Evolutionary conservation across 2,797 vertebrate species (phyloP), one percentile per base, ranked within the genome.

Genomic region (Australoheros facetus): DNA sequence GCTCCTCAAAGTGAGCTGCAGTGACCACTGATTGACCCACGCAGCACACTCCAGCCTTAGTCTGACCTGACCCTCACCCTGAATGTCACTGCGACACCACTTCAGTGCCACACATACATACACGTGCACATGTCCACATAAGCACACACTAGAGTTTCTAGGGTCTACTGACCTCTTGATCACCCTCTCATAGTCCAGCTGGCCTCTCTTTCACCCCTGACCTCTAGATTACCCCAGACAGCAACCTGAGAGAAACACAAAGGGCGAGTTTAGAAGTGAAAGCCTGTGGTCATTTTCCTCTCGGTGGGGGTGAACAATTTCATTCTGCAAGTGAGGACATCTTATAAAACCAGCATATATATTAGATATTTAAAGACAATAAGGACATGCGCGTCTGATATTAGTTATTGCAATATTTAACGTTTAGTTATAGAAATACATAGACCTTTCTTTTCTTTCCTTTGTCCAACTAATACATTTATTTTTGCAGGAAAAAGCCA

Each of bases 201-300:
- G 96, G 97, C 96, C 96, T 97, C 92, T 78, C 73, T 62, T 81
- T 97, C 95, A 97, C 96, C 93, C 86, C 79, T 94, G 95, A 96
- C 96, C 97, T 89, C 93, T 93, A 91, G 91, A 95, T 96, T 93
- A 89, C 90, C 94, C 88, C 82, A 91, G 91, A 87, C 84, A 75
- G 81, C 81, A 83, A 79, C 86, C 84, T 69, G 83, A 75, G 80
- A 88, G 85, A 86, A 77, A 72, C 84, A 70, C 83, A 81, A 60
- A 78, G 70, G 77, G 32, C 16, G 23, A 62, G 74, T 83, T 74
- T 70, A 79, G 32, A 78, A 83, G 87, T 88, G 82, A 86, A 79
- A 88, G 84, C 77, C 69, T 81, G 26, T 17, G 55, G 85, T 83
- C 78, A 78, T 89, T 83, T 58, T 70, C 70, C 79, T 84, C 81